Percentiles rank a stretch among this genome's conserved stretches.
These are phyloP conservation scores for Coleophora deauratella DNA, from an alignment of 2,888 invertebrate species.

Conservation along the genomic window DNA sequence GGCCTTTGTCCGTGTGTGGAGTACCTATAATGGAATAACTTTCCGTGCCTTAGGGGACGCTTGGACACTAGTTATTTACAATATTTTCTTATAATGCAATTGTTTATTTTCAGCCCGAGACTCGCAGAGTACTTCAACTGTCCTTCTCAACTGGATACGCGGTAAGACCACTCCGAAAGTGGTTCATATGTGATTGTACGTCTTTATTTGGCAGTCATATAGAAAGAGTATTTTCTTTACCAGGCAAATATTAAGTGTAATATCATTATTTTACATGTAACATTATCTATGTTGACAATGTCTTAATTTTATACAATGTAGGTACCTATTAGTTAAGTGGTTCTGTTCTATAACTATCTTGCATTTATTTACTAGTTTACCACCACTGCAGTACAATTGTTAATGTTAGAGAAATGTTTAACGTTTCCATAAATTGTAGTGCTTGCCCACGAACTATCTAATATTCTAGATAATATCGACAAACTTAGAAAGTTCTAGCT, in stretches of 20 bases:
- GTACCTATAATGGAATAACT: no score
- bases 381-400: conserved; percentile 40
- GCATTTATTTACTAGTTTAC: conserved; percentile 38
- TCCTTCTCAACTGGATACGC: conserved; percentile 87
- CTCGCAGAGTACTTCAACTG: conserved; percentile 85
- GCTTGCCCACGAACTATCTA: conserved; percentile 26
- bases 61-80: no score
- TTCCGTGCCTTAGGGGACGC: no score
- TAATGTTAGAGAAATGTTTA: conserved; percentile 38
- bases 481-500: no score
- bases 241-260: no score
- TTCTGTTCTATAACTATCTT: not conserved
- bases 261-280: no score
- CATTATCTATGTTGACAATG: no score
- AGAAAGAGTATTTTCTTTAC: no score
- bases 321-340: no score
- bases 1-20: no score
- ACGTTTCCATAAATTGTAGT: conserved; percentile 32
- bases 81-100: conserved; percentile 4
- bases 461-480: no score
- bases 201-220: not conserved
- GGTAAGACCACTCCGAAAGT: conserved; percentile 83
- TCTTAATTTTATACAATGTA: no score
- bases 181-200: conserved; percentile 56
- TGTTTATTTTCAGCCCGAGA: conserved; percentile 78